Evolutionary conservation across 92 coral and sea anemone genomes (phyloP).

Genomic region (Zoanthus solanderi): DNA sequence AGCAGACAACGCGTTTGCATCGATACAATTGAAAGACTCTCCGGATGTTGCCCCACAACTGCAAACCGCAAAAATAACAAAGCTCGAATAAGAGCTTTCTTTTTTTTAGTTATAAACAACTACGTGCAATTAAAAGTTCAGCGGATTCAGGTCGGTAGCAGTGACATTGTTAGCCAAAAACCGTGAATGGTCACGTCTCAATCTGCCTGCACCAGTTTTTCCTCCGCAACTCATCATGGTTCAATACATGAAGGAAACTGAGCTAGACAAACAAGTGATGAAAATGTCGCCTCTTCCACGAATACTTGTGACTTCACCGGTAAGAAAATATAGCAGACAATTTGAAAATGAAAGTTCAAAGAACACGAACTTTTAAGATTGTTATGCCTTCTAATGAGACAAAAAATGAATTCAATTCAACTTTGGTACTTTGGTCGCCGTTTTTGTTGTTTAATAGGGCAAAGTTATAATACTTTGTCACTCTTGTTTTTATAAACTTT

Average conservation of each 20-base stretch:
- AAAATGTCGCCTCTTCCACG: constrained; percentile 11
- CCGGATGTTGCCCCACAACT: constrained; percentile 23
- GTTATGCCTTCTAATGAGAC: background rate
- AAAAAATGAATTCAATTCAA: background rate
- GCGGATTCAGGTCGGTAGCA: background rate
- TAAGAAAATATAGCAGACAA: background rate
- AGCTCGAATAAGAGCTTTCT: background rate
- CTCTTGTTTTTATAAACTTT: no score
- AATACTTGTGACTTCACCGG: constrained; percentile 34
- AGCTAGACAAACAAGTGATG: background rate
- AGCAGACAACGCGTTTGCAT: constrained; percentile 4
- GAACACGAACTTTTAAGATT: background rate
- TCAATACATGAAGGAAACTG: constrained; percentile 3
- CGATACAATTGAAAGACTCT: constrained; percentile 2
- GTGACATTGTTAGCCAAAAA: no score
- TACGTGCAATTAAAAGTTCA: constrained; percentile 10
- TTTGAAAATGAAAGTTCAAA: background rate
- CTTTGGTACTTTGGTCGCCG: no score
- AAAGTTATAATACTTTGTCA: no score
- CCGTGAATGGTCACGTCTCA: constrained; percentile 5
- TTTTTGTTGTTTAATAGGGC: no score
- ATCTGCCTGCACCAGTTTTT: background rate
- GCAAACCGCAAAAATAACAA: constrained; percentile 14
- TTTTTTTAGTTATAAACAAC: background rate
- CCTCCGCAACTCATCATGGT: background rate